phyloP scores from a whole-genome alignment of 2,888 invertebrate species.

The Sepioteuthis lessoniana region DNA sequence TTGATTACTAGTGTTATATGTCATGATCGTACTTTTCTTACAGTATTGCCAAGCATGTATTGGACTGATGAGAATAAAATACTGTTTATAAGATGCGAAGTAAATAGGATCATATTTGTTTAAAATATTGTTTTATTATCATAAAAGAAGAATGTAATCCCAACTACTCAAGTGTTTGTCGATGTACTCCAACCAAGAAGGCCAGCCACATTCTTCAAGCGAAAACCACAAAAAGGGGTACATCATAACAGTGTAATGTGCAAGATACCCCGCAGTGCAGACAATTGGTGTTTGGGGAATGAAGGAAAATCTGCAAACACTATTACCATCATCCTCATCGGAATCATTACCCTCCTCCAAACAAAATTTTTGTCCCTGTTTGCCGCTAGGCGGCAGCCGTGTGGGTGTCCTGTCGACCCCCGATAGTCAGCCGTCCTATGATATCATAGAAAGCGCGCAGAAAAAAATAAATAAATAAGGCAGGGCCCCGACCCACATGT shows the following conservation, averaged over 20 bases:
- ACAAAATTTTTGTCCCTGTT: neutral
- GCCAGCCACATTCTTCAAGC: too few species aligned
- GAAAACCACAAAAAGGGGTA: too few species aligned
- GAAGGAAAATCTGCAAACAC: neutral
- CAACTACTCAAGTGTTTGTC: too few species aligned
- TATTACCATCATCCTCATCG: neutral
- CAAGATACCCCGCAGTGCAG: neutral
- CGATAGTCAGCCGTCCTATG: neutral
- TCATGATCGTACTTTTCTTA: too few species aligned
- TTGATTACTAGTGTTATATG: too few species aligned
- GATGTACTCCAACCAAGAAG: too few species aligned
- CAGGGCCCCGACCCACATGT: neutral
- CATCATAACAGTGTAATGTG: neutral
- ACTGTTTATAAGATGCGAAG: too few species aligned
- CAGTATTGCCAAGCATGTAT: too few species aligned
- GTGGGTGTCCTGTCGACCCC: neutral
- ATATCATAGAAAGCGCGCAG: neutral
- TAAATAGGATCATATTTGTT: too few species aligned
- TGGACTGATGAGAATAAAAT: too few species aligned
- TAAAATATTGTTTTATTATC: too few species aligned
- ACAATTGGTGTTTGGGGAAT: neutral
- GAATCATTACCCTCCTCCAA: neutral
- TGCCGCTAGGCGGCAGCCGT: neutral
- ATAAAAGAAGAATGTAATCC: too few species aligned
- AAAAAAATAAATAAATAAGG: neutral